These are phyloP conservation scores for Chaetorhynchus papuensis DNA, from an alignment of 2,113 vertebrate genomes.

Conservation along the genomic window DNA sequence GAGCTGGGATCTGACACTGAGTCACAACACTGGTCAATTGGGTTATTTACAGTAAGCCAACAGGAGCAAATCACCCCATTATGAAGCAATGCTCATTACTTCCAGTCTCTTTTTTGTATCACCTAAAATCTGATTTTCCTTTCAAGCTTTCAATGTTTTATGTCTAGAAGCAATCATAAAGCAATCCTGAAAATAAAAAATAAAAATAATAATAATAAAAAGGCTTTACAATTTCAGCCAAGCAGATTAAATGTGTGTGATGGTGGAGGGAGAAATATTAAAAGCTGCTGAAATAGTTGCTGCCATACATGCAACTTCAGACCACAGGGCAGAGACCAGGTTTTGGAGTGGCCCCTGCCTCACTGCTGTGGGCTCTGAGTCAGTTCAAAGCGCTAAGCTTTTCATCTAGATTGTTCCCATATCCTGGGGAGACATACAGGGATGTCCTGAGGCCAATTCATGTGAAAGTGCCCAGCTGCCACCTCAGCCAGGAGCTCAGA, in stretches of 20 bases:
- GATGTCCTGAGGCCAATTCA: not conserved
- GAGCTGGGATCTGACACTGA: not conserved
- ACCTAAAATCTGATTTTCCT: not conserved
- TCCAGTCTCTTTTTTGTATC: not conserved
- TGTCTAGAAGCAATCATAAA: not conserved
- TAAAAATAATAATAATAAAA: not conserved
- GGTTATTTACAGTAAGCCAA: not conserved
- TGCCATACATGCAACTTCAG: not conserved
- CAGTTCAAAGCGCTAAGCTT: not conserved
- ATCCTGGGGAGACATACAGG: not conserved
- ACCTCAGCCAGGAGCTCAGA: not conserved
- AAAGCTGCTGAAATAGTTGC: not conserved
- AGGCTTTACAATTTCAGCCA: not conserved
- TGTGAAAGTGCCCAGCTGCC: not conserved
- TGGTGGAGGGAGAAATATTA: not conserved
- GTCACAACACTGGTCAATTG: not conserved
- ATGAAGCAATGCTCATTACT: not conserved
- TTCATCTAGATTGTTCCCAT: not conserved
- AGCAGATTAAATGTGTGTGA: not conserved
- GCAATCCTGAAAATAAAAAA: not conserved
- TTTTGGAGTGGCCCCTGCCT: not conserved
- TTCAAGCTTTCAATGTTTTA: not conserved
- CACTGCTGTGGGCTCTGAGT: accelerated
- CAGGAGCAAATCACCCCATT: not conserved
- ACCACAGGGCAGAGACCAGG: not conserved